phyloP scores from a whole-genome alignment of 2,113 vertebrate genomes.

The Anhinga anhinga region DNA sequence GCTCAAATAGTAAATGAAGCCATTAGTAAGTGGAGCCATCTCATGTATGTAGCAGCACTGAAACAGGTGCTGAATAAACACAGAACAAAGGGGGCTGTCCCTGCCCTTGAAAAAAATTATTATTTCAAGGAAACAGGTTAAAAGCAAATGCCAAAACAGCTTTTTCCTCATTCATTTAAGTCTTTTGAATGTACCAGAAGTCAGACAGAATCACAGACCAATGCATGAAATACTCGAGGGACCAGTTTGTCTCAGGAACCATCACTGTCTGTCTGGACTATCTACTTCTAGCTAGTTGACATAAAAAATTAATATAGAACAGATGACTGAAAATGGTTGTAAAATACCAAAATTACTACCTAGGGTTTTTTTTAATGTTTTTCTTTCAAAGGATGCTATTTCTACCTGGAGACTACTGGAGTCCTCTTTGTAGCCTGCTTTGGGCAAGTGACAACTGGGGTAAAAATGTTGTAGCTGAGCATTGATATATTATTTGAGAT shows the following conservation, averaged over 20 bases:
- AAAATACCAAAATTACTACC: not conserved
- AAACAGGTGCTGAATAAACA: not conserved
- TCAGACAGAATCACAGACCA: not conserved
- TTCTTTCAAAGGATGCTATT: not conserved
- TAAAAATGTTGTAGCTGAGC: not conserved
- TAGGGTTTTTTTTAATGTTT: not conserved
- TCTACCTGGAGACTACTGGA: not conserved
- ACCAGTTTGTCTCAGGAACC: constrained; percentile 9
- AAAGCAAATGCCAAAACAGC: not conserved
- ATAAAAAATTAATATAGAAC: not conserved
- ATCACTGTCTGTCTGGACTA: not conserved
- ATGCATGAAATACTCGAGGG: not conserved
- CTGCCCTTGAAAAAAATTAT: not conserved
- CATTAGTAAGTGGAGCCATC: not conserved
- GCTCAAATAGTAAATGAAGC: not conserved
- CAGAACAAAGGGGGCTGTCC: not conserved
- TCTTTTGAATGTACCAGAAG: constrained; percentile 2
- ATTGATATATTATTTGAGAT: not conserved
- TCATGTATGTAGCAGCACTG: not conserved
- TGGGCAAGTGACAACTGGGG: not conserved
- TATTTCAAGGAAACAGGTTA: constrained; percentile 35
- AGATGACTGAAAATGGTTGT: constrained; percentile 11
- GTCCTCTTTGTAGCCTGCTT: not conserved
- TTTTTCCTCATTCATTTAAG: not conserved
- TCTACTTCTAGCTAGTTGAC: not conserved